These are phyloP conservation scores for Augochlorella aurata DNA, from an alignment of 2,888 invertebrate genomes.

Conservation along the genomic window DNA sequence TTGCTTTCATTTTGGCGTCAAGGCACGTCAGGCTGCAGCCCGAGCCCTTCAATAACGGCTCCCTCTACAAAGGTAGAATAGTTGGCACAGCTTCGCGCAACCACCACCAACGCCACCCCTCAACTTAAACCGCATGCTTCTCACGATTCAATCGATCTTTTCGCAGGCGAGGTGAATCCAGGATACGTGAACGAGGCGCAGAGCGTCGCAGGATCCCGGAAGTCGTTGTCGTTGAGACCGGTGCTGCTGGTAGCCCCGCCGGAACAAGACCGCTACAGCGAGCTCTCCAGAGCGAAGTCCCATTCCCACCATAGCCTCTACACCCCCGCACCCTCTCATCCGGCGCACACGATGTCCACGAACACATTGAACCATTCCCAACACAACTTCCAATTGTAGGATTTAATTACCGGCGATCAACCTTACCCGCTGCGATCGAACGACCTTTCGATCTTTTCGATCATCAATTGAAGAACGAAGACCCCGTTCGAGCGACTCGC, in stretches of 20 bases:
- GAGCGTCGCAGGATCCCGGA: constrained; percentile 92
- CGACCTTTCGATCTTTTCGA: background rate
- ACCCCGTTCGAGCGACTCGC: too few relatives aligned
- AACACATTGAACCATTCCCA: constrained; percentile 80
- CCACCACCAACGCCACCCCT: too few relatives aligned
- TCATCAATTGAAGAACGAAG: too few relatives aligned
- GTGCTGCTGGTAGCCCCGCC: constrained; percentile 91
- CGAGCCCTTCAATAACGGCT: constrained; percentile 88
- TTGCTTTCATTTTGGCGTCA: constrained; percentile 96
- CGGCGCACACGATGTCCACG: constrained; percentile 79
- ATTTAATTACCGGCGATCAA: background rate
- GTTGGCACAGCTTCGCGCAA: too few relatives aligned
- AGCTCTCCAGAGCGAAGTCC: constrained; percentile 79
- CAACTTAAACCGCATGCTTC: too few relatives aligned
- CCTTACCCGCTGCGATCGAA: background rate
- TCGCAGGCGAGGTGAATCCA: constrained; percentile 92
- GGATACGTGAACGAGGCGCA: constrained; percentile 93
- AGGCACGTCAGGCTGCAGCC: constrained; percentile 93
- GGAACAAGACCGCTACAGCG: constrained; percentile 81
- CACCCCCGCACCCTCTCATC: constrained; percentile 78
- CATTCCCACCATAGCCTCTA: constrained; percentile 81
- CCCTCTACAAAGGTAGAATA: constrained; percentile 85
- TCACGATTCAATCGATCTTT: background rate
- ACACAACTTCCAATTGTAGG: constrained; percentile 79
- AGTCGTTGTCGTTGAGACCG: constrained; percentile 93